Base-by-base conservation (phyloP, 2,797 vertebrate genomes). In the Molossus alvarezi region DNA sequence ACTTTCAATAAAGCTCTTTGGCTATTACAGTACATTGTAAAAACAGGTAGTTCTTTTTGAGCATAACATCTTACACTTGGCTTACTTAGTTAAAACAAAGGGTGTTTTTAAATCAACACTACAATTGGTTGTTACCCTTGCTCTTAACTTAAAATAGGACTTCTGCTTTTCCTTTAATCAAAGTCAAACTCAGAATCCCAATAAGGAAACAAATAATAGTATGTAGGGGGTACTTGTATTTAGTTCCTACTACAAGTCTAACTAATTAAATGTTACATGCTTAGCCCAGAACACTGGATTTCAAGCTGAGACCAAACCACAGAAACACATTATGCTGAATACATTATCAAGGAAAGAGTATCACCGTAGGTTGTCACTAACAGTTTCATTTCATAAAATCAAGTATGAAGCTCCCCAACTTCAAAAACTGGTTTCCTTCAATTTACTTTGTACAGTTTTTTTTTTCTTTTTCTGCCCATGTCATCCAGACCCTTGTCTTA, bases 211-310 rank as follows among this genome's bases (percentile, higher is more conserved):
- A 94, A 95, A 88, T 21, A 81, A 60, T 87, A 93, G 65, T 73
- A 86, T 5, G 10, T 18, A 85, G 33, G 1, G 15, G n/a, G 14
- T 58, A n/a, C 17, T 65, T 27, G 21, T 72, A 90, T 62, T 88
- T 86, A 88, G 33, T 86, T 88, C 45, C 83, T 55, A 90, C 53
- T 25, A 88, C 4, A 79, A 55, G 80, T 77, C 62, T 67, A 94
- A 96, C 33, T 86, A 91, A 76, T 55, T 69, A 91, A 80, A 90
- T 88, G 55, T 27, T 90, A 72, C 27, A 83, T n/a, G 23, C n/a
- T 89, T 18, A 86, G n/a, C 58, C 41, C 84, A 6, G 71, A 96
- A 92, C 21, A 93, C 25, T 88, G 73, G 21, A 96, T 92, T 97
- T 73, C 88, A 41, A 92, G 71, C 41, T 72, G 72, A 96, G 58